A percentile compares a stretch with the other conserved stretches of the same genome.
Conservation (phyloP, 2,888 invertebrate genomes). For the Gastracanthus pulcherrimus region DNA sequence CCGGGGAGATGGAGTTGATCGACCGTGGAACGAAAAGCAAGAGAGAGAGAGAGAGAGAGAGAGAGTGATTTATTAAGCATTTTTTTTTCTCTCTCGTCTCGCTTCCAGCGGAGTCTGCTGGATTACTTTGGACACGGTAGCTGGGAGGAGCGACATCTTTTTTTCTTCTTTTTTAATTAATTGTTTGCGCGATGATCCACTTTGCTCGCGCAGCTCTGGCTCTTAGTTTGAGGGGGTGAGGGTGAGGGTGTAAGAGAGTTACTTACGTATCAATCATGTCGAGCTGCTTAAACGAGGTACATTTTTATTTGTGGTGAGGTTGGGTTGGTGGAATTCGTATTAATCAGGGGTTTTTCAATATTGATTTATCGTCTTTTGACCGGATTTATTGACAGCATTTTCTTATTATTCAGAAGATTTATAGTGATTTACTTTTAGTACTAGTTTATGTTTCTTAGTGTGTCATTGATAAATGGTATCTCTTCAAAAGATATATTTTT, state of each 20-base stretch:
- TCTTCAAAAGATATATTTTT: neutral
- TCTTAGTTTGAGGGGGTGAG: no score
- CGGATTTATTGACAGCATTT: neutral
- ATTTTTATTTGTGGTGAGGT: neutral
- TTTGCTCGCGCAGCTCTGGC: neutral
- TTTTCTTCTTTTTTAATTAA: constrained; percentile 32
- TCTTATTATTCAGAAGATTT: neutral
- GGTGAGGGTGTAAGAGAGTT: neutral
- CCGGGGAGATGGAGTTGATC: constrained; percentile 39
- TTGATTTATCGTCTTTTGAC: constrained; percentile 9
- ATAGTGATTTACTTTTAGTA: neutral
- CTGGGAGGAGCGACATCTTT: constrained; percentile 2
- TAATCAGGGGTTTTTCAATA: neutral
- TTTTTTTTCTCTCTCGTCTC: neutral
- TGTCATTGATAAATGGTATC: neutral
- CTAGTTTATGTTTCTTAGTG: neutral
- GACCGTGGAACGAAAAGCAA: constrained; percentile 22
- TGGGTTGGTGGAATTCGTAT: neutral
- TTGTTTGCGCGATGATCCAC: constrained; percentile 20
- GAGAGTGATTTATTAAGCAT: constrained; percentile 52
- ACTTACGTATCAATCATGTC: constrained; percentile 36
- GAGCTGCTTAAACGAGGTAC: no score
- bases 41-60: constrained; percentile 53
- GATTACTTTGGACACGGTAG: constrained; percentile 14
- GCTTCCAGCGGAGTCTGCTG: neutral